Evolutionary conservation across 2,888 invertebrate species (phyloP), one percentile per base, ranked within the genome.

Genomic region (Cephus runcator): DNA sequence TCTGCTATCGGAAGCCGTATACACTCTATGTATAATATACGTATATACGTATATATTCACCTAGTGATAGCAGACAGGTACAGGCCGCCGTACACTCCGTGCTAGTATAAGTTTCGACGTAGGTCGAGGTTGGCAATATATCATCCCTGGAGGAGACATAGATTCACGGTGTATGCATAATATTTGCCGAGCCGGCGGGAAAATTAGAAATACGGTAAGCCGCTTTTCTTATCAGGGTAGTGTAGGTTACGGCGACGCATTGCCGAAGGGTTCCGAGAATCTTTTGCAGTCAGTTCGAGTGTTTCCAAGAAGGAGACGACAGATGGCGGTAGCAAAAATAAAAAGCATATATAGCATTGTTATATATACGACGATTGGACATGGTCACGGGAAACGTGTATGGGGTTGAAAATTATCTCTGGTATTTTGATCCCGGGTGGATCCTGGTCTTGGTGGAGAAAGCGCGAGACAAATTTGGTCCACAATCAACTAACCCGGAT

Each of bases 171-270:
- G 77, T 88, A 88, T 89, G 90, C 88, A 90, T 89, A 90, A 89
- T 89, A 90, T 90, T 90, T 90, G 90, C 87, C 85, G 88, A 90
- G 88, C 88, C 85, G 87, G 88, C 88, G 86, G 86, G 89, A 89
- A 90, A 90, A 89, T 90, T 90, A 89, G 87, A 89, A 90, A 89
- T 88, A 87, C 88, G 87, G 87, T 90, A 90, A 90, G 90, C 90
- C 88, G 90, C 87, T 90, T 89, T 89, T 90, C 89, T 90, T 90
- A 90, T 90, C 90, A 88, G 86, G 81, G 84, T 86, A 82, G 71
- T 31, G 34, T 71, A 71, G 71, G 30, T 71, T 71, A 71, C 71
- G 71, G 71, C 71, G 71, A 71, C 6, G 34, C 15, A 71, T 56
- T 23, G 56, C 56, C 56, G 23, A 23, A 56, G 56, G 56, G 23